Percentiles rank a stretch among this genome's conserved stretches.
Conservation (phyloP, 2,888 invertebrate species). For the Penaeus monodon region DNA sequence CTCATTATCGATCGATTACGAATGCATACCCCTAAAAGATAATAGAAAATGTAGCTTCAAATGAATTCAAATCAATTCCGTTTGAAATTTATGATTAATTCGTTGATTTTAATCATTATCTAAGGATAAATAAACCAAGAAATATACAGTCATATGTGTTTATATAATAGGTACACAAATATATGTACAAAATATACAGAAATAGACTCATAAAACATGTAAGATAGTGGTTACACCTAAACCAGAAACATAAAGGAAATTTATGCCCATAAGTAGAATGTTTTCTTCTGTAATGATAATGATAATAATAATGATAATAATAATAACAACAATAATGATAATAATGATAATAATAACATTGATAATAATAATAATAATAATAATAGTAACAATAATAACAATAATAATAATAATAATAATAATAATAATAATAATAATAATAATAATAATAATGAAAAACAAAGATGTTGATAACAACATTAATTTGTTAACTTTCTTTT, state of each 20-base stretch:
- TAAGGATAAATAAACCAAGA: background rate
- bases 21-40: background rate
- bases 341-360: no score
- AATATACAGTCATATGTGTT: background rate
- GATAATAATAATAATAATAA: no score
- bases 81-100: background rate
- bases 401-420: no score
- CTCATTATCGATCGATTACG: no score
- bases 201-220: background rate
- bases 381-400: no score
- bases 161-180: conserved; percentile 33
- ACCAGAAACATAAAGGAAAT: background rate
- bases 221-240: background rate
- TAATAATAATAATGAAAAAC: no score
- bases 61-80: background rate
- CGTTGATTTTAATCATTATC: background rate
- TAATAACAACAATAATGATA: no score
- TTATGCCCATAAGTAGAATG: background rate
- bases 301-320: no score
- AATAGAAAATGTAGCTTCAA: background rate
- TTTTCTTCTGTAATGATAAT: background rate
- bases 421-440: no score
- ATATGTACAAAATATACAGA: conserved; percentile 40
- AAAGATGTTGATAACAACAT: no score
- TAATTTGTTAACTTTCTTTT: no score